Percentiles rank a stretch among this genome's conserved stretches.
phyloP scores from a whole-genome alignment of 1,140 invertebrate genomes.

The Caenorhabditis latens region DNA sequence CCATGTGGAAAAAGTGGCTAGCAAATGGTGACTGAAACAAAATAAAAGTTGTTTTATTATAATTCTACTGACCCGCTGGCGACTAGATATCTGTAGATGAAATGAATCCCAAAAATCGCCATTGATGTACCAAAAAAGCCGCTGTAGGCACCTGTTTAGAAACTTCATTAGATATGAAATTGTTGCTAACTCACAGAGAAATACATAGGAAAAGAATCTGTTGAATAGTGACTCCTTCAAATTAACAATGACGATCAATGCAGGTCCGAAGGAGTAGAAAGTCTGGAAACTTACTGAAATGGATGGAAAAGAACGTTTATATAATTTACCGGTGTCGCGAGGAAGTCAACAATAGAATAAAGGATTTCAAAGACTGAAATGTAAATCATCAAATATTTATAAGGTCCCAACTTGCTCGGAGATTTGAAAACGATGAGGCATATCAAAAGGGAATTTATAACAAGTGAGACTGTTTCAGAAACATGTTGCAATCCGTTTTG shows the following conservation, averaged over 20 bases:
- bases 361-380: conserved; percentile 6
- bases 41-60: neutral
- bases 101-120: conserved; percentile 28
- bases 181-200: neutral
- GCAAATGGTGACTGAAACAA: neutral
- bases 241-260: conserved; percentile 3
- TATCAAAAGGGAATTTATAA: neutral
- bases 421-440: neutral
- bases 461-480: neutral
- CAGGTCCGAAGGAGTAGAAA: conserved; percentile 3
- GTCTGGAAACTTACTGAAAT: neutral
- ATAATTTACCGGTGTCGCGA: neutral
- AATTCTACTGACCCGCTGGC: neutral
- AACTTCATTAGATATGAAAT: too few species aligned
- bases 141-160: neutral
- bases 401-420: neutral
- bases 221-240: neutral
- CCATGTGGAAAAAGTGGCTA: neutral
- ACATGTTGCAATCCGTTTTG: neutral
- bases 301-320: neutral
- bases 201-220: neutral
- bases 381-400: neutral
- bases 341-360: neutral
- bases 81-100: neutral
- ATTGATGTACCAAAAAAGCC: neutral